These are phyloP conservation scores for Agrochola circellaris DNA, from an alignment of 2,888 invertebrate species.

Conservation along the genomic window DNA sequence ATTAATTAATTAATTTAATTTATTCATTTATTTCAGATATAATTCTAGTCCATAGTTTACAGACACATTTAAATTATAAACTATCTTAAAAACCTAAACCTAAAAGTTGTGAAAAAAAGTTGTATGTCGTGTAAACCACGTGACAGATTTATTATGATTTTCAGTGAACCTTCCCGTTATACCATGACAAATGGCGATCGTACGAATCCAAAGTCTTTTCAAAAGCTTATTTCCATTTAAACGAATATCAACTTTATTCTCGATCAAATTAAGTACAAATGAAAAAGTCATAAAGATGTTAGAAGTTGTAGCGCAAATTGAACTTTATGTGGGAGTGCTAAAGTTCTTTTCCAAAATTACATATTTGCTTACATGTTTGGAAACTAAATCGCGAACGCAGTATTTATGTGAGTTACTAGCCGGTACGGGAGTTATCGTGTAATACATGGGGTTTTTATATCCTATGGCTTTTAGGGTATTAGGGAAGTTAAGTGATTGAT, in stretches of 20 bases:
- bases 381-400: background rate
- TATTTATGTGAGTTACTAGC: conserved; percentile 25
- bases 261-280: background rate
- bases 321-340: background rate
- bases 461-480: background rate
- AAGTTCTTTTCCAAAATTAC: background rate
- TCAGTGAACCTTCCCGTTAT: conserved; percentile 20
- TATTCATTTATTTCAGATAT: too few relatives aligned
- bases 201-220: background rate
- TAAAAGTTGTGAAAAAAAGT: too few relatives aligned
- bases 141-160: conserved; percentile 52
- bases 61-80: too few relatives aligned
- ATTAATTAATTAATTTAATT: too few relatives aligned
- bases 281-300: background rate
- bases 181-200: conserved; percentile 44
- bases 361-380: background rate
- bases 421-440: background rate
- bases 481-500: background rate
- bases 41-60: too few relatives aligned
- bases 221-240: background rate
- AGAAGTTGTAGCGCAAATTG: background rate
- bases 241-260: background rate
- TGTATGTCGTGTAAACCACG: conserved; percentile 24
- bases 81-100: too few relatives aligned
- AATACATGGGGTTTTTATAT: background rate